Base-by-base conservation (phyloP, 1,140 invertebrate genomes). In the Asbolus verrucosus region DNA sequence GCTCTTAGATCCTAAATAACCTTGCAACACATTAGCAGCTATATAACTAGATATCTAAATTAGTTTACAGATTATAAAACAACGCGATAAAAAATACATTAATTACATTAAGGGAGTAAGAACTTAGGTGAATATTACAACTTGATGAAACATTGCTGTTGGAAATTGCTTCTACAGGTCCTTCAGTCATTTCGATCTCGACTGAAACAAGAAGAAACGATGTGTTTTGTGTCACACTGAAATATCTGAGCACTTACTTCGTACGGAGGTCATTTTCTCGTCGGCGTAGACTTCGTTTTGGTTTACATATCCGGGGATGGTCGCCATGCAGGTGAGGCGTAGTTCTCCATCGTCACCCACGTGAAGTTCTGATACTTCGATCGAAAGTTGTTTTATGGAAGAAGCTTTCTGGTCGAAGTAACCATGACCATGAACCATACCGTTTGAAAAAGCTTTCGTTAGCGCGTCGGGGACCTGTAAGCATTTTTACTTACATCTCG, bases 271-370 rank as follows among this genome's bases (percentile, higher is more conserved):
- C 67, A 87, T 88, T 76, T 86, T 87, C 27, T 88, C 82, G 79
- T 92, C 90, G 15, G 90, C 90, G 75, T 87, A 91, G 27, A 87
- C 83, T 73, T 88, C 88, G 6, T 84, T 84, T 46, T 85, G 79
- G 14, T 82, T 86, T 1, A 87, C 83, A 54, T 88, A 89, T 70
- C 86, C 86, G 0, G 90, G 91, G 77, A 92, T 92, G 31, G 91
- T 92, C 60, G 89, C 86, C 39, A 89, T 82, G 73, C 91, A 92
- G 61, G 87, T 90, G 63, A 92, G 86, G 67, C 88, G 85, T 41
- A 92, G 83, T 43, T 84, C 83, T 33, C 89, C 88, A 76, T 90
- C 89, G n/a, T 85, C 84, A 59, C 83, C 85, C 18, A 87, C 82
- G 75, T 89, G 87, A 63, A 90, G 81, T 24, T 84, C 86, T 0